phyloP scores from a whole-genome alignment of 2,113 vertebrate species.

The Carettochelys insculpta region DNA sequence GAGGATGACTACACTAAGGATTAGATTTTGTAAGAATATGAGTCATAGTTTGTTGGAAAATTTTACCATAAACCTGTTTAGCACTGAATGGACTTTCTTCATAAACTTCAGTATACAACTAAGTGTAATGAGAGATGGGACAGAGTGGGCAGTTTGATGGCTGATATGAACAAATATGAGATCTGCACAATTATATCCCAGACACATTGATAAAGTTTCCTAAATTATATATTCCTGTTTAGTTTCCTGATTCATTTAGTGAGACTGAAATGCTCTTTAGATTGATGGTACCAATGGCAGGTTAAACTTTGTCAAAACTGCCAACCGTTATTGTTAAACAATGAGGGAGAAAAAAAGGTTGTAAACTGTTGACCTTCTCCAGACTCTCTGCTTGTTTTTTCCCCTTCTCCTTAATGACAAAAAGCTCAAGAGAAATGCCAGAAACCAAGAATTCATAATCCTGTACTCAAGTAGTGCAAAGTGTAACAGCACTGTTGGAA shows the following conservation, averaged over 20 bases:
- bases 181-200: neutral
- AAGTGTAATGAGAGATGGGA: neutral
- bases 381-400: constrained; percentile 1
- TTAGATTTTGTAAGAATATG: neutral
- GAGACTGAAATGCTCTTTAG: neutral
- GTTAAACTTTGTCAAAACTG: constrained; percentile 22
- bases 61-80: neutral
- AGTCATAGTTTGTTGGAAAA: neutral
- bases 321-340: constrained; percentile 28
- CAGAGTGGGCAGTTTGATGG: neutral
- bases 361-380: constrained; percentile 26
- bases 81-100: rapidly evolving
- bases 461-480: constrained; percentile 34
- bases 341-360: constrained; percentile 20
- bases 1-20: neutral
- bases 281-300: neutral
- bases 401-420: constrained; percentile 3
- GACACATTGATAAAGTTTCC: neutral
- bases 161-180: neutral
- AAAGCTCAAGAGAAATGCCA: constrained; percentile 44
- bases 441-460: constrained; percentile 56
- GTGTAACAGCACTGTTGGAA: constrained; percentile 27
- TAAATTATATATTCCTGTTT: neutral
- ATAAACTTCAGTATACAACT: neutral
- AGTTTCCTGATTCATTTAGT: neutral